Percentiles rank a stretch among this genome's conserved stretches.
phyloP scores from a whole-genome alignment of 2,797 vertebrate species.

The Hypotaenidia okinawae region DNA sequence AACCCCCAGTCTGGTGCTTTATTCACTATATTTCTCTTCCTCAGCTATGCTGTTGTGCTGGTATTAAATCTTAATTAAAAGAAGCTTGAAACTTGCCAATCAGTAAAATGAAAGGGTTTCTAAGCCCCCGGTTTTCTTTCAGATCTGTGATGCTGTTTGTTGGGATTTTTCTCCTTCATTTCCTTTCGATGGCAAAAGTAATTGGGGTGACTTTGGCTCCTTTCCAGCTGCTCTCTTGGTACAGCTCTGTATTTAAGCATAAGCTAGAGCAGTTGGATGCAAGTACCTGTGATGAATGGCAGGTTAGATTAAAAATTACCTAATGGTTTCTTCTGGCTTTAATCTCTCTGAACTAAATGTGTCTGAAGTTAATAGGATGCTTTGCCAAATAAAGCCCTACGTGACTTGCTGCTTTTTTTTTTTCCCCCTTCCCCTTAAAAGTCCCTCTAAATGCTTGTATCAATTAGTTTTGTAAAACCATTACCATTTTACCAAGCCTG shows the following conservation, averaged over 20 bases:
- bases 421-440: background rate
- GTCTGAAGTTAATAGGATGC: conserved; percentile 17
- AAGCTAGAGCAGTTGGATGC: background rate
- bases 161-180: conserved; percentile 2
- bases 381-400: conserved; percentile 26
- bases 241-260: background rate
- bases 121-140: background rate
- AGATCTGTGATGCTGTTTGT: background rate
- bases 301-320: conserved; percentile 49
- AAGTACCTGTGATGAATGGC: background rate
- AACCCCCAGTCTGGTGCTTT: background rate
- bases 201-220: background rate
- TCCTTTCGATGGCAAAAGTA: background rate
- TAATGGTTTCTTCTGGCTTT: conserved; percentile 5
- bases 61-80: conserved; percentile 48
- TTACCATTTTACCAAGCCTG: background rate
- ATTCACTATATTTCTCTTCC: background rate
- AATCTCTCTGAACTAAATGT: conserved; percentile 11
- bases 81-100: background rate
- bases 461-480: background rate
- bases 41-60: background rate
- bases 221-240: conserved; percentile 15
- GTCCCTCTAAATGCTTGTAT: background rate
- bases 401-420: background rate
- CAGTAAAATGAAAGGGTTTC: background rate